phyloP scores from a whole-genome alignment of 2,888 invertebrate species.

The Pinctada fucata region DNA sequence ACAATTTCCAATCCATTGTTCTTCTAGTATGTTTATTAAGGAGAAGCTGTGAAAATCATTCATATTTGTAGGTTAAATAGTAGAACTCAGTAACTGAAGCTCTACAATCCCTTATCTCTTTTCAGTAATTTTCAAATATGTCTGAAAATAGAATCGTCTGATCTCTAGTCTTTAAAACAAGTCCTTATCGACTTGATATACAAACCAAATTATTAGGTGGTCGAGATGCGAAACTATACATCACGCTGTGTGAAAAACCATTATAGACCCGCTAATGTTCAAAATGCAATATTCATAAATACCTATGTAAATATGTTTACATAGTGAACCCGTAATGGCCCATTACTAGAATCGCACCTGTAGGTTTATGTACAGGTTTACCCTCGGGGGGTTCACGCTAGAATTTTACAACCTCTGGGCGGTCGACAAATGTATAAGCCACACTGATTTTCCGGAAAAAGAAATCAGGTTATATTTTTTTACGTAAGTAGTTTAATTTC shows the following conservation, averaged over 20 bases:
- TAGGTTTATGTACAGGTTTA: constrained; percentile 32
- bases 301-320: constrained; percentile 24
- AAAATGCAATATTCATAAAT: constrained; percentile 13
- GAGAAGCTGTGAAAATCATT: too few species aligned
- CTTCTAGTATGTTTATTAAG: too few species aligned
- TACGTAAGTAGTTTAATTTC: too few species aligned
- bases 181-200: neutral
- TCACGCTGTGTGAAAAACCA: neutral
- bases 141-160: too few species aligned
- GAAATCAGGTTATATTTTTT: too few species aligned
- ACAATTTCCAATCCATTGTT: too few species aligned
- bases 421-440: constrained; percentile 4
- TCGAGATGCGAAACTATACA: neutral
- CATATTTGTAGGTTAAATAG: too few species aligned
- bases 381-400: constrained; percentile 8
- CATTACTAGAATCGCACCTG: constrained; percentile 33
- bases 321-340: constrained; percentile 27
- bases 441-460: neutral
- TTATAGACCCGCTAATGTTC: neutral
- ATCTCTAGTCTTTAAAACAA: too few species aligned
- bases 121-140: too few species aligned
- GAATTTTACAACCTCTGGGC: neutral
- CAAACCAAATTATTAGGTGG: neutral
- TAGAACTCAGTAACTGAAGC: too few species aligned
- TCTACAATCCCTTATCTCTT: too few species aligned